A percentile compares a stretch with the other conserved stretches of the same genome.
Conservation (phyloP, 2,113 vertebrate species). For the Sphaerodactylus townsendi region DNA sequence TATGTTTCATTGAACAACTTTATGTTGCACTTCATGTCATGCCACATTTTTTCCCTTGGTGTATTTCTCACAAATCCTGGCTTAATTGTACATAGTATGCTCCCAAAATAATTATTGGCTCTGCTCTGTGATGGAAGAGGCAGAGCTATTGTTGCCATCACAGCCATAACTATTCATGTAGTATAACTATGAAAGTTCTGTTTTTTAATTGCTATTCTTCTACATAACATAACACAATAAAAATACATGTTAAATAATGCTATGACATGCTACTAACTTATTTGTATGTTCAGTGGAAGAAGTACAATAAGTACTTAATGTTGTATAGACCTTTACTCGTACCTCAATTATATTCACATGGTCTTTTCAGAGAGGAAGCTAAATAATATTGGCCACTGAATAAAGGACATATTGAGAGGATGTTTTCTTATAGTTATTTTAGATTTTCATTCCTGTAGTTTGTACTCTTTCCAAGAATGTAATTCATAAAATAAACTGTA, state of each 20-base stretch:
- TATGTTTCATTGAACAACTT: slow-evolving; percentile 70
- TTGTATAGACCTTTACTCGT: rapidly evolving
- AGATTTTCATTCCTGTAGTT: background rate
- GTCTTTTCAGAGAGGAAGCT: background rate
- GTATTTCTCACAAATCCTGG: slow-evolving; percentile 57
- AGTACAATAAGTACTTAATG: slow-evolving; percentile 21
- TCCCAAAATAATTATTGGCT: slow-evolving; percentile 70
- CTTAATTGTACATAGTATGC: slow-evolving; percentile 67
- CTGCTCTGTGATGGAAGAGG: slow-evolving; percentile 59
- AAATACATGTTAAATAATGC: slow-evolving; percentile 13
- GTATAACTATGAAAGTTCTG: slow-evolving; percentile 48
- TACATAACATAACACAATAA: slow-evolving; percentile 29
- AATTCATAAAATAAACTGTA: background rate
- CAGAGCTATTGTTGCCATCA: slow-evolving; percentile 61
- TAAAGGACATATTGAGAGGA: background rate
- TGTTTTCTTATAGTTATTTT: background rate
- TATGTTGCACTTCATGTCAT: slow-evolving; percentile 70
- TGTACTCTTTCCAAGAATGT: background rate
- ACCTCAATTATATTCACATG: background rate
- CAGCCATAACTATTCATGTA: slow-evolving; percentile 53
- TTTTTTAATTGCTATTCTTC: slow-evolving; percentile 41
- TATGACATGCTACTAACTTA: background rate
- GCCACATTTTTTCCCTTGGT: slow-evolving; percentile 65
- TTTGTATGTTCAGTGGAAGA: background rate
- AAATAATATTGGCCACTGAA: background rate